These are phyloP conservation scores for Sinohyriopsis cumingii DNA, from an alignment of 2,888 invertebrate species.

Conservation along the genomic window DNA sequence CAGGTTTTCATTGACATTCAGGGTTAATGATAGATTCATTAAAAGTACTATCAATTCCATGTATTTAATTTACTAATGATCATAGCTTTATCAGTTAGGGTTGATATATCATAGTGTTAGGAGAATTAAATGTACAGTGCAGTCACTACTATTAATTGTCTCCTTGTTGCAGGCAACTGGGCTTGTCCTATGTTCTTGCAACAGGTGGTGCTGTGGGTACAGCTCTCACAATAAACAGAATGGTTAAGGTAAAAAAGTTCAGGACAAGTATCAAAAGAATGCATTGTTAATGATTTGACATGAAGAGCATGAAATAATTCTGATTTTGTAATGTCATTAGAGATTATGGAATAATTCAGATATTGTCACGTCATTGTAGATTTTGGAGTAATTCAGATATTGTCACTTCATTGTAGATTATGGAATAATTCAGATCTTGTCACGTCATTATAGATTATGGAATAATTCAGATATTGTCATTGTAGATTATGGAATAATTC, in stretches of 20 bases:
- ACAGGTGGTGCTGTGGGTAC: constrained; percentile 93
- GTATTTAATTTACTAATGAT: no score
- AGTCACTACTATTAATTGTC: background rate
- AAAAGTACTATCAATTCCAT: no score
- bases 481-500: no score
- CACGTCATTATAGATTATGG: constrained; percentile 8
- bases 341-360: background rate
- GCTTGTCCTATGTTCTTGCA: constrained; percentile 89
- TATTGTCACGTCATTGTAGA: background rate
- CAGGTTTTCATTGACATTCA: no score
- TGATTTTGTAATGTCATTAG: no score
- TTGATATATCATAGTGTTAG: no score
- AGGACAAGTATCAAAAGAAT: background rate
- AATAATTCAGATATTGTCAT: background rate
- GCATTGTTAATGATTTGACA: background rate
- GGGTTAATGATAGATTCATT: no score
- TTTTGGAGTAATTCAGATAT: background rate
- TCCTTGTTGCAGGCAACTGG: constrained; percentile 77
- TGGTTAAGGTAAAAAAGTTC: constrained; percentile 79
- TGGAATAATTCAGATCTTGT: background rate
- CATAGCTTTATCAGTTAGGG: no score
- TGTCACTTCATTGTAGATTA: background rate
- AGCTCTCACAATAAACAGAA: constrained; percentile 88
- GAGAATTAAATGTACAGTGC: no score
- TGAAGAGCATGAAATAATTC: background rate